Base-by-base conservation (phyloP, 2,797 vertebrate genomes). In the Spheniscus humboldti region DNA sequence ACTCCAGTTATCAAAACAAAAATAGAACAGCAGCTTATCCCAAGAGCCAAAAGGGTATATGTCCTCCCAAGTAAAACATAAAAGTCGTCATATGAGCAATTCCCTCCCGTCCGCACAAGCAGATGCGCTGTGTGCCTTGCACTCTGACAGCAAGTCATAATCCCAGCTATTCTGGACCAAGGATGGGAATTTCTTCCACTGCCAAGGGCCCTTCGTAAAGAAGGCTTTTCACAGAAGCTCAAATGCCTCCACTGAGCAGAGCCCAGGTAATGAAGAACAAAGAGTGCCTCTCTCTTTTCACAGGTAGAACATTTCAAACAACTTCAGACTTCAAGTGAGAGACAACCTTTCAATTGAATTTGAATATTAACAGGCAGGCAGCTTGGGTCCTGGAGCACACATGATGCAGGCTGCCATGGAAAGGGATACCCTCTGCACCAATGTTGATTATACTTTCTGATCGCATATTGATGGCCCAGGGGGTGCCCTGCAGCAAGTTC, bases 1-100 rank as follows among this genome's bases (percentile, higher is more conserved):
- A 94, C 92, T 94, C 57, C 91, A 78, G 91, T 94, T 95, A 94
- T 83, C 86, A 93, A 93, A 96, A 93, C 92, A 95, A 83, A 95
- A 95, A 77, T 37, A 89, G 71, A 96, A 43, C 48, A 77, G 72
- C 86, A 95, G 43, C 55, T 75, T 57, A 88, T 80, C 88, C 74
- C 57, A 43, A 87, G 31, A 88, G 68, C 37, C 59, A 82, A 53
- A 94, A 85, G 64, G 60, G 67, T 60, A 72, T 24, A 90, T 43
- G 84, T 93, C 71, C 17, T 95, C 86, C 39, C 71, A 96, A 92
- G 45, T 16, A 88, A 94, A 96, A 90, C 59, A 86, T 1, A 10
- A 45, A 89, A 56, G 47, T 4, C n/a, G 4, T 84, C 4, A 2
- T 13, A 47, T 18, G 59, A 94, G 43, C 71, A 67, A 50, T 31